Conservation (phyloP, 2,797 vertebrate genomes). For the Pelodytes ibericus region DNA sequence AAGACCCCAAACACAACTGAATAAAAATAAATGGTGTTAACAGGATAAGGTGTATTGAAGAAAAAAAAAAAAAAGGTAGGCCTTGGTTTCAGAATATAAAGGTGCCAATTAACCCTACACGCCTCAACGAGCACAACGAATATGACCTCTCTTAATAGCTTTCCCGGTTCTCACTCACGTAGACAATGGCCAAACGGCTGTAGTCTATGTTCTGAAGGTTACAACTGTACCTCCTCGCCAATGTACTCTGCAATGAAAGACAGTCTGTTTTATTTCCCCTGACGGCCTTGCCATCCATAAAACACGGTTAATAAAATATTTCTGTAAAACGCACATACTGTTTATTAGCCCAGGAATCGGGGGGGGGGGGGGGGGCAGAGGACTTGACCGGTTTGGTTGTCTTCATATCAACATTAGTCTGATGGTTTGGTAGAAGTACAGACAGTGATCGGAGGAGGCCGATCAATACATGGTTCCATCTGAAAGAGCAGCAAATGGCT, state of each 20-base stretch:
- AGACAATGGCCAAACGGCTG: neutral
- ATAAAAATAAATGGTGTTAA: neutral
- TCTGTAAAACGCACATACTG: neutral
- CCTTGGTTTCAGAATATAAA: neutral
- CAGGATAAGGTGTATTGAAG: neutral
- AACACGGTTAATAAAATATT: neutral
- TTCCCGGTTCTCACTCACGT: neutral
- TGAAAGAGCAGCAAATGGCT: neutral
- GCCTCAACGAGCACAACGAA: neutral
- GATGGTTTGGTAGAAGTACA: neutral
- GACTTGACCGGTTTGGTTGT: neutral
- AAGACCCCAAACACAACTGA: neutral
- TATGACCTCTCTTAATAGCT: neutral
- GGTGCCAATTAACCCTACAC: neutral
- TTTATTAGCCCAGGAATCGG: neutral
- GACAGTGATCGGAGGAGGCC: neutral
- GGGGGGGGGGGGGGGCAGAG: neutral
- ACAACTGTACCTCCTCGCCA: neutral
- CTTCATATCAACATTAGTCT: neutral
- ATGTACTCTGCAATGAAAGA: too few relatives aligned
- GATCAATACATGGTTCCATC: conserved; percentile 16
- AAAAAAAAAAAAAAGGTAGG: neutral
- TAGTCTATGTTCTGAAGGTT: neutral
- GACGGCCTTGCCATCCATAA: too few relatives aligned
- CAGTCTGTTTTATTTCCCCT: neutral